Base-by-base conservation (phyloP, 30 jellyfish, hydroid and myxozoan species). In the Pelagia noctiluca region DNA sequence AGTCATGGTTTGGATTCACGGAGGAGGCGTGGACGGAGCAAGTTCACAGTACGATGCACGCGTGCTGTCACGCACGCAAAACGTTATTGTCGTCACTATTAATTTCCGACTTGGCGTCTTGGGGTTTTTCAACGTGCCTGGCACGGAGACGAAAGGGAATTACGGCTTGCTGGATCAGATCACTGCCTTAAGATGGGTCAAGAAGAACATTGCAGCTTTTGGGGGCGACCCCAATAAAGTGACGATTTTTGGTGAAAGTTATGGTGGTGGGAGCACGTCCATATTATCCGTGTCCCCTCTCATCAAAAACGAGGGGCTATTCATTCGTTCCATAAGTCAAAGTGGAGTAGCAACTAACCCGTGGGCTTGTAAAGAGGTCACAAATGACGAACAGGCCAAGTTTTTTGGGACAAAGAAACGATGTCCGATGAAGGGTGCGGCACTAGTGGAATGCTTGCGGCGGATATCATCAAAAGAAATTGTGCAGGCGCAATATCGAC, bases 81-180 rank as follows among this genome's bases (percentile, higher is more conserved):
- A 89, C 32, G 97, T 89, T 29, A 71, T 89, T 78, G 73, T 72
- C 2, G 95, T 89, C 29, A 89, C 90, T 21, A 37, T 82, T 29
- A 89, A 89, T 48, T 89, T 81, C 64, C 85, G 97, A 3, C 76
- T 89, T 33, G 89, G 89, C 24, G 71, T 78, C 69, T 80, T 89
- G 62, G 97, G 97, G 4, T 89, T 89, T 72, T 49, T 89, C 75
- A 75, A 85, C 37, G 23, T 89, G 10, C 86, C 93, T 34, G 86
- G 80, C 1, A 74, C 87, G 36, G 33, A 61, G 1, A 19, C 85
- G 0, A 70, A 50, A 30, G 97, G 97, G 25, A 89, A 89, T 66
- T 89, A 89, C 33, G 97, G 97, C 18, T 63, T 89, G 25, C 52
- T 72, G 91, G 97, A 89, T 79, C 97, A 89, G 75, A 89, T 89